These are phyloP conservation scores for Monochamus saltuarius DNA, from an alignment of 1,140 invertebrate genomes.

Conservation along the genomic window DNA sequence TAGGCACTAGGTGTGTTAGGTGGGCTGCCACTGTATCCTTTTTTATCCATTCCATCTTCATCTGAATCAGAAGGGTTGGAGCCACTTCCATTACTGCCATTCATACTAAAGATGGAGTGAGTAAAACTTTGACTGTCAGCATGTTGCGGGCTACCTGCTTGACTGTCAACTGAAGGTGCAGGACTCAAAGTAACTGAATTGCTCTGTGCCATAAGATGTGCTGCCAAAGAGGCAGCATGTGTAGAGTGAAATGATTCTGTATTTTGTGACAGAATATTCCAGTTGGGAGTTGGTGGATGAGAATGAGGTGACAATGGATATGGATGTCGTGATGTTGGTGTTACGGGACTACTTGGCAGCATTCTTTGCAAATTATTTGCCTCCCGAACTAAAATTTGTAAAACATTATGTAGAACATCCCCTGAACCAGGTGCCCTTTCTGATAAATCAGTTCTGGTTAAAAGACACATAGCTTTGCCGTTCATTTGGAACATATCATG, in stretches of 20 bases:
- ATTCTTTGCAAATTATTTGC: conserved; percentile 72
- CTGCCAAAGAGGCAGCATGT: conserved; percentile 64
- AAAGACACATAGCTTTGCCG: conserved; percentile 73
- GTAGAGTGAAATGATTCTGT: conserved; percentile 63
- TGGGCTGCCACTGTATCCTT: conserved; percentile 56
- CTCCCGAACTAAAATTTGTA: conserved; percentile 83
- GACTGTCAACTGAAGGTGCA: conserved; percentile 84
- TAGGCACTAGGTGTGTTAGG: conserved; percentile 63
- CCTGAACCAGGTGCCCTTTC: conserved; percentile 89
- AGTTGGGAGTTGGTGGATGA: conserved; percentile 76
- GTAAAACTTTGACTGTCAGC: conserved; percentile 54
- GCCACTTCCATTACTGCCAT: conserved; percentile 57
- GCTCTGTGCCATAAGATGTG: conserved; percentile 64
- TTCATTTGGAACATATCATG: conserved; percentile 97
- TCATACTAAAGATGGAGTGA: conserved; percentile 52
- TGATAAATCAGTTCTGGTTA: conserved; percentile 86
- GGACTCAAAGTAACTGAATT: conserved; percentile 88
- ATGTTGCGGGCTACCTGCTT: conserved; percentile 78
- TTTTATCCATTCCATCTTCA: conserved; percentile 60
- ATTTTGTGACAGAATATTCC: conserved; percentile 63
- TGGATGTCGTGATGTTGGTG: conserved; percentile 77
- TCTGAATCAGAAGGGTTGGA: conserved; percentile 73
- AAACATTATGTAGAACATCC: conserved; percentile 89
- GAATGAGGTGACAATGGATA: conserved; percentile 73
- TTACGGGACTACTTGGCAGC: conserved; percentile 80